These are phyloP conservation scores for Druon quercuslanigerum DNA, from an alignment of 1,140 invertebrate genomes.

Conservation along the genomic window DNA sequence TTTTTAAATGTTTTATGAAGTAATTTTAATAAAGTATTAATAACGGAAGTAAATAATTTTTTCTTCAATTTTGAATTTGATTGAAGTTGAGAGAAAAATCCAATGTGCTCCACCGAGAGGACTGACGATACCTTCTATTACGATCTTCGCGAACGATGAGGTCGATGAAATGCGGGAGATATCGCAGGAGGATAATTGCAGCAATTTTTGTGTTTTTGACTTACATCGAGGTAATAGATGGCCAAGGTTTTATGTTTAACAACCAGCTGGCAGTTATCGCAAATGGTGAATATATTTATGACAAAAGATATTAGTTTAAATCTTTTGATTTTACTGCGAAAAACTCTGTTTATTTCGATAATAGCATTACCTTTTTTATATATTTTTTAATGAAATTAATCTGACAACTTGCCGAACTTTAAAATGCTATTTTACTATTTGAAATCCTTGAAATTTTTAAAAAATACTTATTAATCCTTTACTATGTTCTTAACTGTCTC, in stretches of 20 bases:
- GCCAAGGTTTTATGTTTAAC: slow-evolving; percentile 61
- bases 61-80: neutral
- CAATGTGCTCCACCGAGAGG: slow-evolving; percentile 18
- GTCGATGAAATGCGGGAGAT: slow-evolving; percentile 38
- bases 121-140: slow-evolving; percentile 30
- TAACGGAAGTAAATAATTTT: neutral
- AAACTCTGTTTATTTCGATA: too few species aligned
- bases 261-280: slow-evolving; percentile 63
- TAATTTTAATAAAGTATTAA: too few species aligned
- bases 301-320: slow-evolving; percentile 10
- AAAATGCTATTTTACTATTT: too few species aligned
- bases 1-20: too few species aligned
- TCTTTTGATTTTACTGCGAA: neutral
- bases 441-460: too few species aligned
- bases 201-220: slow-evolving; percentile 41
- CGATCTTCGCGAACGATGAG: slow-evolving; percentile 51
- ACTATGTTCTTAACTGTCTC: too few species aligned
- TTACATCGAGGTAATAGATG: slow-evolving; percentile 37
- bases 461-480: too few species aligned
- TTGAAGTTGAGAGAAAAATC: slow-evolving; percentile 23
- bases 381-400: too few species aligned
- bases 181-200: slow-evolving; percentile 36
- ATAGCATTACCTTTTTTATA: too few species aligned
- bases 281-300: slow-evolving; percentile 61
- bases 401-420: too few species aligned